These are phyloP conservation scores for Ramphastos sulfuratus DNA, from an alignment of 2,113 vertebrate species.

Conservation along the genomic window DNA sequence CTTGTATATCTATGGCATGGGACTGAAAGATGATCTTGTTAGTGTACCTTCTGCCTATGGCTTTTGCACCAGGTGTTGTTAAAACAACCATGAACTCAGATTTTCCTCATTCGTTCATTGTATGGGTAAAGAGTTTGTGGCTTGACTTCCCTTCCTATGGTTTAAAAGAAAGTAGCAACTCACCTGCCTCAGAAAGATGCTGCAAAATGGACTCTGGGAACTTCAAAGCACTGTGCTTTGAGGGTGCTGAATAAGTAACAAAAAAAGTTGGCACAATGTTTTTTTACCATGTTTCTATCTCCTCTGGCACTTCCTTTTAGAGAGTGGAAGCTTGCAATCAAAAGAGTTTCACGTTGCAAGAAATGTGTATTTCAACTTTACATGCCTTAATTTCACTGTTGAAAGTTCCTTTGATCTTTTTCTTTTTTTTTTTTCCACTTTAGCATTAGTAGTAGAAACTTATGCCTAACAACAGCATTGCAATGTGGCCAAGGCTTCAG, in stretches of 20 bases:
- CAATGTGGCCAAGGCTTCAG: slow-evolving; percentile 21
- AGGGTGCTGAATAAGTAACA: background rate
- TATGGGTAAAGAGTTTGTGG: background rate
- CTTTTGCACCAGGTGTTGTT: background rate
- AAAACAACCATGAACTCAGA: background rate
- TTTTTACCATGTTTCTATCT: background rate
- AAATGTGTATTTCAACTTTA: slow-evolving; percentile 27
- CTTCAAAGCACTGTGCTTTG: background rate
- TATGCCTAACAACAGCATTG: background rate
- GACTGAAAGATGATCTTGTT: background rate
- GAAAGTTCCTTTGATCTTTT: slow-evolving; percentile 55
- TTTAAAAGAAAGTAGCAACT: background rate
- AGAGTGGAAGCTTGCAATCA: slow-evolving; percentile 20
- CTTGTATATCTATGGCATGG: accelerated
- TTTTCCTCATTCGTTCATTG: background rate
- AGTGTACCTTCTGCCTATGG: background rate
- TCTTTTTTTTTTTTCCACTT: background rate
- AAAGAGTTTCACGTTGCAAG: slow-evolving; percentile 35
- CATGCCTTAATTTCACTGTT: slow-evolving; percentile 17
- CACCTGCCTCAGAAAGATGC: background rate
- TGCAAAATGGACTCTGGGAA: background rate
- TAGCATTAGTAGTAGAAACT: slow-evolving; percentile 28
- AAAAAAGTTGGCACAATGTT: background rate
- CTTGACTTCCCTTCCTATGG: background rate
- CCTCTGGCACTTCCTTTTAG: slow-evolving; percentile 25